These are phyloP conservation scores for Syngnathus acus DNA, from an alignment of 2,797 vertebrate species.

Conservation along the genomic window DNA sequence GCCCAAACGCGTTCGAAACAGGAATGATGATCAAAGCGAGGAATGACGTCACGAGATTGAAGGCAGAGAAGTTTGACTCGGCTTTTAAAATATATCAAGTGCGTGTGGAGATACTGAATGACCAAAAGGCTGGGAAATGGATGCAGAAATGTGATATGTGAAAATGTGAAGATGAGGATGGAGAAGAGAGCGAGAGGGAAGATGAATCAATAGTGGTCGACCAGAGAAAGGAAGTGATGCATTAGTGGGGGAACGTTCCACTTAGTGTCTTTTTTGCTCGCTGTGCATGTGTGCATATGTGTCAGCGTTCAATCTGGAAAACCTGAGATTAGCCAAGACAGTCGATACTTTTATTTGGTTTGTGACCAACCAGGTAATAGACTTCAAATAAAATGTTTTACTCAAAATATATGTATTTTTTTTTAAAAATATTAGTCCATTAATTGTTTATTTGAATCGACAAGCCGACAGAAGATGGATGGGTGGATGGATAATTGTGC, in stretches of 20 bases:
- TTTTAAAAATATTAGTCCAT: no score
- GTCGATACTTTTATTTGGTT: no score
- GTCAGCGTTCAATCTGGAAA: constrained; percentile 52
- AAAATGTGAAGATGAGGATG: constrained; percentile 12
- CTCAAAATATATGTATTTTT: no score
- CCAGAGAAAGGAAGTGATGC: constrained; percentile 56
- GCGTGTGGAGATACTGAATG: neutral
- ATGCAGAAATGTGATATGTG: constrained; percentile 5
- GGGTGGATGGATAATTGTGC: no score
- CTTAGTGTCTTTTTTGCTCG: constrained; percentile 30
- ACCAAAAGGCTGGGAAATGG: neutral
- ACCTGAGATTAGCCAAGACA: neutral
- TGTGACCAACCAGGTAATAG: no score
- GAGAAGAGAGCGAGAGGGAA: constrained; percentile 11
- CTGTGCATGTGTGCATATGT: constrained; percentile 30
- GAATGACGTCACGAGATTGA: constrained; percentile 11
- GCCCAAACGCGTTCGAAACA: neutral
- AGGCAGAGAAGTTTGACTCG: constrained; percentile 15
- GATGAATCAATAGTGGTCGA: constrained; percentile 56
- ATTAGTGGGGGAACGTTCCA: constrained; percentile 62
- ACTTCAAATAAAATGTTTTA: no score
- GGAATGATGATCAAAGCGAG: neutral
- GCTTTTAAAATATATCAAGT: constrained; percentile 13
- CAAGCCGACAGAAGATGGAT: no score
- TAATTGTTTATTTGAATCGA: no score